A percentile compares a stretch with the other conserved stretches of the same genome.
Conservation (phyloP, 2,113 vertebrate species). For the Herpetotheres cachinnans region DNA sequence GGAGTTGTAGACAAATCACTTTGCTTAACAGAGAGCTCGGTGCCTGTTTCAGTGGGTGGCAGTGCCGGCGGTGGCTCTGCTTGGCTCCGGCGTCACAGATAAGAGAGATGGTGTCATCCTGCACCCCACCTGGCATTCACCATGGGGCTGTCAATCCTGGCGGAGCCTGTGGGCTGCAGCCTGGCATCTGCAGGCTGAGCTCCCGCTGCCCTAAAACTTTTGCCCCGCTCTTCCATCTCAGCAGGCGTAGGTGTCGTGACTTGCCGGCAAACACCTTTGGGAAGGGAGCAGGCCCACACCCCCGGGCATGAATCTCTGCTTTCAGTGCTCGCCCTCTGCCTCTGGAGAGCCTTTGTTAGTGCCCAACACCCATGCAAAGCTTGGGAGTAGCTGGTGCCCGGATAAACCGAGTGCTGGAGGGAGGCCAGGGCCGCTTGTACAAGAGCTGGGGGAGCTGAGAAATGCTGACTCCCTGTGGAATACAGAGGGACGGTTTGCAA, state of each 20-base stretch:
- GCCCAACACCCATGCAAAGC: conserved; percentile 21
- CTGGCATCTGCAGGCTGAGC: not conserved
- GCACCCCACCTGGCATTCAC: no score
- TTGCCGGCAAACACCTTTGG: not conserved
- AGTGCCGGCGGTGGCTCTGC: not conserved
- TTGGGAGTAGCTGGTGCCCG: conserved; percentile 15
- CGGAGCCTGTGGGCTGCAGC: not conserved
- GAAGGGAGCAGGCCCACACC: not conserved
- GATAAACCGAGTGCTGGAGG: not conserved
- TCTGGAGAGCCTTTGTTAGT: conserved; percentile 31
- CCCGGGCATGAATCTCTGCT: not conserved
- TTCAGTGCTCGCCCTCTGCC: not conserved
- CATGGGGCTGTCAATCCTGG: accelerated
- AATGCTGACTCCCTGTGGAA: not conserved
- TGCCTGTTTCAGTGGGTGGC: not conserved
- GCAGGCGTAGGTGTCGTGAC: not conserved
- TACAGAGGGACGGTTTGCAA: accelerated
- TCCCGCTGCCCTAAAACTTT: not conserved
- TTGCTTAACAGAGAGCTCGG: not conserved
- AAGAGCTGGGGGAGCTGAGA: not conserved
- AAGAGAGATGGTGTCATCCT: not conserved
- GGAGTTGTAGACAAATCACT: not conserved
- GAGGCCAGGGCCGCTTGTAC: not conserved
- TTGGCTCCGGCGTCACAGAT: accelerated
- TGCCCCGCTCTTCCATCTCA: not conserved